phyloP scores from a whole-genome alignment of 92 coral and sea anemone species.

The Paramuricea clavata region DNA sequence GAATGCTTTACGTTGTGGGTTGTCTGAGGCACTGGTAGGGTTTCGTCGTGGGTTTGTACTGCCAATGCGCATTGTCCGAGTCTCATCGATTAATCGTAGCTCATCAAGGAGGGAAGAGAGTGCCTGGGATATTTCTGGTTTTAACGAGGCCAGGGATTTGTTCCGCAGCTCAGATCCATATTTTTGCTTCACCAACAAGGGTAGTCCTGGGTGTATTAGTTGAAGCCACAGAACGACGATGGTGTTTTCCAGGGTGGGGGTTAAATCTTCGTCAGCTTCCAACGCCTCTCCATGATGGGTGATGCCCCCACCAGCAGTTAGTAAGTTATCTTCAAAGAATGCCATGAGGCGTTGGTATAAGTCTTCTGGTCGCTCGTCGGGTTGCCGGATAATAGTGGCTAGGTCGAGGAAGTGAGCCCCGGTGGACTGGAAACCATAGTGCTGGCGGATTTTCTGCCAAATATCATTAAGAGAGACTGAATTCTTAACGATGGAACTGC shows the following conservation, averaged over 20 bases:
- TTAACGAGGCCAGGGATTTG: constrained; percentile 43
- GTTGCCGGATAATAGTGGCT: constrained; percentile 36
- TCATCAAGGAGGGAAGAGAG: constrained; percentile 45
- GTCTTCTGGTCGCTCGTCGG: constrained; percentile 68
- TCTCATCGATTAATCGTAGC: constrained; percentile 26
- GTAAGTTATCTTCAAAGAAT: constrained; percentile 61
- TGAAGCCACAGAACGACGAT: constrained; percentile 59
- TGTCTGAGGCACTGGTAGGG: background rate
- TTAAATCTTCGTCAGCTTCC: constrained; percentile 62
- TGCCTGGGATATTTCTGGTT: constrained; percentile 46
- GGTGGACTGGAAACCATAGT: constrained; percentile 3
- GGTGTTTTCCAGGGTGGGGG: constrained; percentile 71
- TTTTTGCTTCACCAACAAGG: constrained; percentile 64
- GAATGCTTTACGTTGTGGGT: background rate
- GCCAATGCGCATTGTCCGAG: constrained; percentile 50
- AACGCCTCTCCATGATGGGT: constrained; percentile 70
- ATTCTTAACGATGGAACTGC: constrained; percentile 48
- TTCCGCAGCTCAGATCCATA: constrained; percentile 56
- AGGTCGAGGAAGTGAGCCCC: background rate
- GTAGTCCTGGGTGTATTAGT: constrained; percentile 71
- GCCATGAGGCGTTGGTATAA: constrained; percentile 68
- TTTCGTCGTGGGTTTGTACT: constrained; percentile 10
- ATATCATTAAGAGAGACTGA: constrained; percentile 38
- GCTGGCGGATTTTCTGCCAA: constrained; percentile 42
- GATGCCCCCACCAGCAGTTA: constrained; percentile 56